Conservation (phyloP, 2,797 vertebrate genomes). For the Myotis findleyi region DNA sequence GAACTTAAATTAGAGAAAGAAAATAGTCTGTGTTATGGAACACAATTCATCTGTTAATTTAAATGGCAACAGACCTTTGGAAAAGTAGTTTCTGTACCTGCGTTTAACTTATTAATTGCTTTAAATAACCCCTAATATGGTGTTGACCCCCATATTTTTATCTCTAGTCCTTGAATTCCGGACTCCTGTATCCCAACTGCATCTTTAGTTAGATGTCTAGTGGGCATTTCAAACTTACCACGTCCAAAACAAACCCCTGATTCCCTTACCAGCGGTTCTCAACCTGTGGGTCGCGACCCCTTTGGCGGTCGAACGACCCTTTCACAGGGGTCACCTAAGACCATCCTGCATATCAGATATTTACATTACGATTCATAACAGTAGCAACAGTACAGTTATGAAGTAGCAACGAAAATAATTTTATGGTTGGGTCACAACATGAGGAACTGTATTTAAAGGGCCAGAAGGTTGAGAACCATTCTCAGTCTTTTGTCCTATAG, state of each 20-base stretch:
- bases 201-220: background rate
- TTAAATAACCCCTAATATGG: background rate
- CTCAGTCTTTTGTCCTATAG: background rate
- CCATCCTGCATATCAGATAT: too few species aligned
- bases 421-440: too few species aligned
- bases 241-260: background rate
- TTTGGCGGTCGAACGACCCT: too few species aligned
- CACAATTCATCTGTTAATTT: constrained; percentile 14
- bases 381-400: too few species aligned
- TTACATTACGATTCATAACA: too few species aligned
- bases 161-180: background rate
- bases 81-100: constrained; percentile 10
- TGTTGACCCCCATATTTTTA: background rate
- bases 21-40: background rate
- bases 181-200: background rate
- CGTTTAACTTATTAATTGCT: background rate
- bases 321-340: too few species aligned
- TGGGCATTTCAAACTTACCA: background rate
- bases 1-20: constrained; percentile 37
- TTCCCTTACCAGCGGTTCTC: background rate
- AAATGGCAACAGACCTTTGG: constrained; percentile 33
- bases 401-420: too few species aligned
- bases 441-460: too few species aligned
- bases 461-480: too few species aligned
- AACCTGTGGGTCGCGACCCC: too few species aligned